These are phyloP conservation scores for Pantherophis guttatus DNA, from an alignment of 2,113 vertebrate genomes.

Conservation along the genomic window DNA sequence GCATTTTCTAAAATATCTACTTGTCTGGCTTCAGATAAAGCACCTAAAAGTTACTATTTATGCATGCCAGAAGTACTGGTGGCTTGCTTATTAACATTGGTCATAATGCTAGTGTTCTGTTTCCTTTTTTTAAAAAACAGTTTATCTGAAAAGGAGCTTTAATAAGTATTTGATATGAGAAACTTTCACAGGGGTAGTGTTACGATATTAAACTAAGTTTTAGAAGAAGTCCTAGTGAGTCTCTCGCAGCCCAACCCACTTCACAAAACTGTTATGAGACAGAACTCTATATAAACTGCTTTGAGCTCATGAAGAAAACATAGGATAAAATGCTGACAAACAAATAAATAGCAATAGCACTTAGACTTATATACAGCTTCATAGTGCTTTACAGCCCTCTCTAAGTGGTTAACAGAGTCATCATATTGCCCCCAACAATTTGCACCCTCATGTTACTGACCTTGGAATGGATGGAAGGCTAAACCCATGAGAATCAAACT, in stretches of 20 bases:
- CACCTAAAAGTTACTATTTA: slow-evolving; percentile 70
- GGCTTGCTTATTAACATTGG: slow-evolving; percentile 73
- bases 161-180: slow-evolving; percentile 62
- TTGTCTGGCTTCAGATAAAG: slow-evolving; percentile 69
- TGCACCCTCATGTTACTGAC: neutral
- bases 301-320: neutral
- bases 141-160: slow-evolving; percentile 52
- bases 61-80: slow-evolving; percentile 73
- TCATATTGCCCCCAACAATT: neutral
- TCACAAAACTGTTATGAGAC: neutral
- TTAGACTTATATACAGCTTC: neutral
- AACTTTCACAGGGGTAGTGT: slow-evolving; percentile 51
- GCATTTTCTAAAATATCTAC: slow-evolving; percentile 10
- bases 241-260: neutral
- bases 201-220: neutral
- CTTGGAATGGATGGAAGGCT: neutral
- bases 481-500: neutral
- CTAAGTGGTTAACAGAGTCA: neutral
- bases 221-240: neutral
- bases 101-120: slow-evolving; percentile 69
- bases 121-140: slow-evolving; percentile 60
- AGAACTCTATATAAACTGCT: neutral
- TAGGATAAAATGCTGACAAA: neutral
- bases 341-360: neutral
- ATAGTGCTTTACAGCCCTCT: neutral